These are phyloP conservation scores for Lanius ludovicianus DNA, from an alignment of 2,113 vertebrate genomes.

Conservation along the genomic window DNA sequence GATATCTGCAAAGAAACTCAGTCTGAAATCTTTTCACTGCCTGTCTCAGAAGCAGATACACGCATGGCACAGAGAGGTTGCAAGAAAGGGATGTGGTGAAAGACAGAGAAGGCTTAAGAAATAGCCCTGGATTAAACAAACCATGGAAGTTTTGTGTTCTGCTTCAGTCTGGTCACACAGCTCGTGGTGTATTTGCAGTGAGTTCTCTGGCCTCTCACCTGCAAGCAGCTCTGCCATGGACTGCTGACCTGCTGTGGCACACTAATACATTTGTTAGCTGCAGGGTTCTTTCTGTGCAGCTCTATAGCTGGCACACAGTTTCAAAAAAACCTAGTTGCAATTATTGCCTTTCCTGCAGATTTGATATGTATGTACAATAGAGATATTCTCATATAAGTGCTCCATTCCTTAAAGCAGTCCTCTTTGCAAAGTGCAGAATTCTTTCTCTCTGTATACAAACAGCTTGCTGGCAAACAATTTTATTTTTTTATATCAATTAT, in stretches of 20 bases:
- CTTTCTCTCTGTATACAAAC: background rate
- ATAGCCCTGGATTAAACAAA: background rate
- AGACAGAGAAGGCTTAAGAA: background rate
- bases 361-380: background rate
- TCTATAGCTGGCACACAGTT: background rate
- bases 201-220: background rate
- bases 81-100: background rate
- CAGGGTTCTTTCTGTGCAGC: background rate
- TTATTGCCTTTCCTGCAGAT: background rate
- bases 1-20: background rate
- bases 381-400: background rate
- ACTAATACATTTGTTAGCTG: background rate
- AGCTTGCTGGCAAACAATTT: background rate
- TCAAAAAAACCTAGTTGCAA: background rate
- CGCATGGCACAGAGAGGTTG: background rate
- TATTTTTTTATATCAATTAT: background rate
- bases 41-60: background rate
- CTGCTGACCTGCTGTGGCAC: background rate
- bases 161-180: background rate
- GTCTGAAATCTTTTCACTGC: background rate
- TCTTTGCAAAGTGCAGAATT: background rate
- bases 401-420: background rate
- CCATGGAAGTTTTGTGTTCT: fast-evolving
- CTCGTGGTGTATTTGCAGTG: background rate
- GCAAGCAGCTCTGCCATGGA: background rate